Evolutionary conservation across 2,888 invertebrate species (phyloP), one percentile per base, ranked within the genome.

Genomic region (Tortrix viridana): DNA sequence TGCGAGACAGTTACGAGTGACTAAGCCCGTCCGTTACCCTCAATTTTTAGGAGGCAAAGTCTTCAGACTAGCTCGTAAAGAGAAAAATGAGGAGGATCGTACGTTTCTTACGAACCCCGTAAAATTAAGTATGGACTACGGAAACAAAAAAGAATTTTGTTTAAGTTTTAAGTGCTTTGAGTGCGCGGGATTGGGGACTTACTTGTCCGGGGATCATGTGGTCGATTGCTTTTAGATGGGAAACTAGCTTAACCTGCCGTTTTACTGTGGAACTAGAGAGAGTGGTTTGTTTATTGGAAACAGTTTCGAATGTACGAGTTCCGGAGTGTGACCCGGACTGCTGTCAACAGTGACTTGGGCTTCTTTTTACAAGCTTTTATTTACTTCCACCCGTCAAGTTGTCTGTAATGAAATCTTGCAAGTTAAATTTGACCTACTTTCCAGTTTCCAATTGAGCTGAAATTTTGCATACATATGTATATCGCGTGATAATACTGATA

Each of bases 131-230:
- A 61, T 49, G 53, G 53, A 23, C 49, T 32, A 19, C 5, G 20
- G 41, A 20, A 55, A 49, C 37, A 55, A 61, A 52, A n/a, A 52
- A 46, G 43, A 55, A 61, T 56, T 61, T 61, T 37, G 20, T 37
- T 44, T 44, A 61, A 61, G 61, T 61, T 61, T 61, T 56, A 49
- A 61, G 61, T 61, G 55, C 43, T 22, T 44, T 61, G 44, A 55
- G 55, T 61, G 56, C 56, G 44, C 37, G 22, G 26, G 20, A 16
- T 19, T 49, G 19, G 41, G 41, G 16, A 32, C 32, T 12, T 37
- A 32, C 22, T 46, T 60, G 18, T 53, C n/a, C 18, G 43, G 50
- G 22, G 32, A 56, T 44, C 43, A 55, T 23, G 49, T 32, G 44
- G 49, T 37, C 12, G 43, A 44, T 50, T 56, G 7, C n/a, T 61